Conservation (phyloP, 2,888 invertebrate species). For the Sinohyriopsis cumingii region DNA sequence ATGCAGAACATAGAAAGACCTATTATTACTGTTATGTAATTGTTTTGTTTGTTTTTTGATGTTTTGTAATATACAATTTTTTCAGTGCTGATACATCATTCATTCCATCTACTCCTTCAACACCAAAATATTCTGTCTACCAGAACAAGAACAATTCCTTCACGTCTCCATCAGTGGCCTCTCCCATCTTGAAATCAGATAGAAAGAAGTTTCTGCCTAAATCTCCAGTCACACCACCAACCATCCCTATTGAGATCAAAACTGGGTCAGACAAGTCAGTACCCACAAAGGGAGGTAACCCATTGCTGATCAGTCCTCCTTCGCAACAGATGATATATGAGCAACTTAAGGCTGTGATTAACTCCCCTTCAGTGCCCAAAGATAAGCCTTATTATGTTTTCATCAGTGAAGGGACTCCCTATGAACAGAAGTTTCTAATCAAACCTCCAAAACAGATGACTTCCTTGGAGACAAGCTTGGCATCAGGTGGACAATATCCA, state of each 20-base stretch:
- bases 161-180: conserved; percentile 4
- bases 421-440: conserved; percentile 35
- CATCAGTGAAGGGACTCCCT: conserved; percentile 30
- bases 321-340: conserved; percentile 5
- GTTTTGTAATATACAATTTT: not conserved
- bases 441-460: conserved; percentile 21
- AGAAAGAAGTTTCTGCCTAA: not conserved
- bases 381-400: conserved; percentile 40
- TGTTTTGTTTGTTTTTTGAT: not conserved
- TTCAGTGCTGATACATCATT: conserved; percentile 48
- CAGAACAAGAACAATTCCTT: not conserved
- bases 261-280: not conserved
- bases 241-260: not conserved
- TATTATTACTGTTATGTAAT: not conserved
- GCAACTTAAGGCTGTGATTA: conserved; percentile 22
- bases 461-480: not conserved
- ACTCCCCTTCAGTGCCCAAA: conserved; percentile 28
- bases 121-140: conserved; percentile 21
- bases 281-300: conserved; percentile 7
- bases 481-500: not conserved
- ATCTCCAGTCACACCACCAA: not conserved
- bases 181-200: too few relatives aligned
- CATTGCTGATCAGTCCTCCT: not conserved
- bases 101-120: conserved; percentile 43
- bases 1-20: too few relatives aligned